Conservation (phyloP, 1,140 invertebrate species). For the Heliconius himera region DNA sequence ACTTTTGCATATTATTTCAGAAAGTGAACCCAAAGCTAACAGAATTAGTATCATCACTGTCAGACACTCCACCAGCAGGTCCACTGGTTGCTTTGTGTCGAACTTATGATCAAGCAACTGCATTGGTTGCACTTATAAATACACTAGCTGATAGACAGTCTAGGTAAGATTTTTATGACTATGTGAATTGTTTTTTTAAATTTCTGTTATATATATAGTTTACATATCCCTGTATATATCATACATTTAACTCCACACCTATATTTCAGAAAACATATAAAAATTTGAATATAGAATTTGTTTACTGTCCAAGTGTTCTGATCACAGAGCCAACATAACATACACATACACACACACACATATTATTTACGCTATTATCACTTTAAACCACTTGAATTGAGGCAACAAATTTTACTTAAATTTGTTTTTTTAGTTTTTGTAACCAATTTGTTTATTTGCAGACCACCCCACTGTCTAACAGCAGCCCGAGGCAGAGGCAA, state of each 20-base stretch:
- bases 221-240: no score
- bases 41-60: slow-evolving; percentile 81
- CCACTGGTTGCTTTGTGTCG: slow-evolving; percentile 94
- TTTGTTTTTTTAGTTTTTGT: no score
- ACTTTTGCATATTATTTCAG: slow-evolving; percentile 59
- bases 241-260: no score
- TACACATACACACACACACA: no score
- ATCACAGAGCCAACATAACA: no score
- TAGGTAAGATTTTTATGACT: slow-evolving; percentile 58
- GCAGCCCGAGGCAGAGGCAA: slow-evolving; percentile 98
- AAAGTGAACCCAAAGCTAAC: slow-evolving; percentile 69
- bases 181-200: not conserved
- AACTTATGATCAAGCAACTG: slow-evolving; percentile 97
- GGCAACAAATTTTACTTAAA: no score
- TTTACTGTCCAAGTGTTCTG: no score
- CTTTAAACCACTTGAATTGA: no score
- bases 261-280: no score
- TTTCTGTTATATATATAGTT: not conserved
- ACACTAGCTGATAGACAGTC: slow-evolving; percentile 95
- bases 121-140: slow-evolving; percentile 96
- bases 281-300: no score
- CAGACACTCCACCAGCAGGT: slow-evolving; percentile 95
- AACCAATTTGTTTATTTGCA: slow-evolving; percentile 40
- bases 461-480: slow-evolving; percentile 96
- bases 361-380: no score